phyloP scores from a whole-genome alignment of 2,113 vertebrate genomes.

The Pituophis catenifer region DNA sequence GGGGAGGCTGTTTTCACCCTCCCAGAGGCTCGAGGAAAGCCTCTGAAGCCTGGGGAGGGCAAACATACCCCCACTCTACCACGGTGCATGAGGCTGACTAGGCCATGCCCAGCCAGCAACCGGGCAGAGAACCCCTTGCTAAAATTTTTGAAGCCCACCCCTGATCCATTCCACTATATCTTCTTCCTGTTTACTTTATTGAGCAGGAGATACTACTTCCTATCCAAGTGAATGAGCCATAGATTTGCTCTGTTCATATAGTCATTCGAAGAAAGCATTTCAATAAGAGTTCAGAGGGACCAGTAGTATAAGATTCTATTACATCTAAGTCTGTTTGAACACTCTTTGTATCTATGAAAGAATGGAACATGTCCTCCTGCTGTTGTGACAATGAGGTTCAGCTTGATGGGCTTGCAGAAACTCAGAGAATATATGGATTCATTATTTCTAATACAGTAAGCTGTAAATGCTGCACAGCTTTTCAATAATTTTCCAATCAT shows the following conservation, averaged over 20 bases:
- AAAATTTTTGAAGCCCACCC: too few relatives aligned
- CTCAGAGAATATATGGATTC: not conserved
- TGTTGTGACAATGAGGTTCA: not conserved
- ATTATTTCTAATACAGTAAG: not conserved
- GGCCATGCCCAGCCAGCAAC: too few relatives aligned
- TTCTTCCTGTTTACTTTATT: not conserved
- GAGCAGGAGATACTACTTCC: not conserved
- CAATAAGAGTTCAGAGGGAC: conserved; percentile 24
- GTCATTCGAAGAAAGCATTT: not conserved
- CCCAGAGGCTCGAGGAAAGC: too few relatives aligned
- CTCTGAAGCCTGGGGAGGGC: too few relatives aligned
- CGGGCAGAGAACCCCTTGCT: too few relatives aligned
- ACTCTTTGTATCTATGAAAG: too few relatives aligned
- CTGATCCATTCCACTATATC: not conserved
- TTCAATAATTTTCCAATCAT: not conserved
- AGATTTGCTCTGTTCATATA: not conserved
- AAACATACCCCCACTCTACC: too few relatives aligned
- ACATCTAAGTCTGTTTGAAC: too few relatives aligned
- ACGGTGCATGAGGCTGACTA: too few relatives aligned
- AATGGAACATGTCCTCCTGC: too few relatives aligned
- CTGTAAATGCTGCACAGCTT: not conserved
- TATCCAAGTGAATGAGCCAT: not conserved
- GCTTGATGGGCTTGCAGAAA: not conserved
- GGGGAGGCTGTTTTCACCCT: too few relatives aligned
- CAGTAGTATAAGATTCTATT: not conserved